These are phyloP conservation scores for Tragelaphus oryx DNA, from an alignment of 2,797 vertebrate genomes.

Conservation along the genomic window DNA sequence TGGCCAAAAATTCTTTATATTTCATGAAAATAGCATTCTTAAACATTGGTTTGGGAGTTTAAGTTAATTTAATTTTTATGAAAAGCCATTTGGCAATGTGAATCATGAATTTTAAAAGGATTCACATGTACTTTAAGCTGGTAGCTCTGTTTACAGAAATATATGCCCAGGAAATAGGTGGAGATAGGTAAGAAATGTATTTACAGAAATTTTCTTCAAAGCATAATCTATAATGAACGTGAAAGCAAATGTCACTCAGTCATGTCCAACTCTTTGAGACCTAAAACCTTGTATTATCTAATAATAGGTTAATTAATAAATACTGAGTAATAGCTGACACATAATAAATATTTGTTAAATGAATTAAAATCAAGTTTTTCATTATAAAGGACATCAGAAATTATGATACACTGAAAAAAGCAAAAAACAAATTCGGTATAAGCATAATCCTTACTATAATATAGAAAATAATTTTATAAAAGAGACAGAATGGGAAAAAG, in stretches of 20 bases:
- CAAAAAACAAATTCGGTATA: not conserved
- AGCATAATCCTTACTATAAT: constrained; percentile 5
- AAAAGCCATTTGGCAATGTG: not conserved
- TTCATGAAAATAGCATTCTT: not conserved
- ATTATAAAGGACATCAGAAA: constrained; percentile 23
- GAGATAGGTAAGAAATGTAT: not conserved
- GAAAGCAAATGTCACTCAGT: not conserved
- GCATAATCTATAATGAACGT: not conserved
- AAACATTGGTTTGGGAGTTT: not conserved
- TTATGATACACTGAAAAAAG: not conserved
- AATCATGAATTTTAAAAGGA: constrained; percentile 12
- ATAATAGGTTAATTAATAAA: not conserved
- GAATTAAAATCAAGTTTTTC: not conserved
- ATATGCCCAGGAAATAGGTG: not conserved
- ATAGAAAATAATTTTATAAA: constrained; percentile 5
- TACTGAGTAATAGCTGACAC: not conserved
- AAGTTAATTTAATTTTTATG: not conserved
- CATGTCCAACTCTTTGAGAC: not conserved
- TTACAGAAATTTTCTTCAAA: not conserved
- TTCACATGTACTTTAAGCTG: not conserved
- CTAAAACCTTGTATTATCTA: not conserved
- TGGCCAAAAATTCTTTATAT: not conserved
- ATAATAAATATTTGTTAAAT: constrained; percentile 13
- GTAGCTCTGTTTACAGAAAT: not conserved
- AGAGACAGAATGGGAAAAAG: not conserved